A percentile compares a stretch with the other conserved stretches of the same genome.
Evolutionary conservation across 2,113 vertebrate genomes (phyloP).

Genomic region (Sinocyclocheilus anophthalmus): DNA sequence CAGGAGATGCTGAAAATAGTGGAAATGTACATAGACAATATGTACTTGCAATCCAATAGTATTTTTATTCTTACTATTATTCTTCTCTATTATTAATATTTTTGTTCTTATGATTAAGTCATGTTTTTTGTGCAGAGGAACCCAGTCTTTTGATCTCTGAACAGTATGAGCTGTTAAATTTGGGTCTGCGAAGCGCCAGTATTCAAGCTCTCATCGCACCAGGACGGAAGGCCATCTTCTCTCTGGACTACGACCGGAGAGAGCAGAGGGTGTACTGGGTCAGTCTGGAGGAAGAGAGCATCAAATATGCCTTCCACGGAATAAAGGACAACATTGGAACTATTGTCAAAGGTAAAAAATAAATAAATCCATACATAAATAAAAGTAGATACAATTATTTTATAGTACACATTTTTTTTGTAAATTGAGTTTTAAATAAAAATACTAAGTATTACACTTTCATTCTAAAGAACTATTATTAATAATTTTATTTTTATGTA

Average conservation of each 20-base stretch:
- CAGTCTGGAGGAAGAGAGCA: slow-evolving; percentile 83
- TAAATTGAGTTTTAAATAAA: too few species aligned
- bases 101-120: background rate
- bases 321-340: slow-evolving; percentile 74
- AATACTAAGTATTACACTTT: too few species aligned
- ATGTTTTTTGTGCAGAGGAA: slow-evolving; percentile 72
- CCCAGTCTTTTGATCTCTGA: slow-evolving; percentile 81
- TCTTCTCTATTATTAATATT: background rate
- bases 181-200: slow-evolving; percentile 77
- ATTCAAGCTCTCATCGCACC: slow-evolving; percentile 73
- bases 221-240: slow-evolving; percentile 78
- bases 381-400: too few species aligned
- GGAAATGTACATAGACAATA: background rate
- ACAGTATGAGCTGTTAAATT: slow-evolving; percentile 80
- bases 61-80: background rate
- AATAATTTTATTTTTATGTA: too few species aligned
- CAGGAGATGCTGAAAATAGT: background rate
- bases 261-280: slow-evolving; percentile 86
- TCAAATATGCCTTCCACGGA: slow-evolving; percentile 81
- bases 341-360: slow-evolving; percentile 80
- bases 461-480: too few species aligned
- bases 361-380: too few species aligned
- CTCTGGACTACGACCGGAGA: slow-evolving; percentile 83
- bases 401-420: too few species aligned
- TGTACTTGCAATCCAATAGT: background rate